Base-by-base conservation (phyloP, 2,888 invertebrate genomes). In the Oscheius sp. region DNA sequence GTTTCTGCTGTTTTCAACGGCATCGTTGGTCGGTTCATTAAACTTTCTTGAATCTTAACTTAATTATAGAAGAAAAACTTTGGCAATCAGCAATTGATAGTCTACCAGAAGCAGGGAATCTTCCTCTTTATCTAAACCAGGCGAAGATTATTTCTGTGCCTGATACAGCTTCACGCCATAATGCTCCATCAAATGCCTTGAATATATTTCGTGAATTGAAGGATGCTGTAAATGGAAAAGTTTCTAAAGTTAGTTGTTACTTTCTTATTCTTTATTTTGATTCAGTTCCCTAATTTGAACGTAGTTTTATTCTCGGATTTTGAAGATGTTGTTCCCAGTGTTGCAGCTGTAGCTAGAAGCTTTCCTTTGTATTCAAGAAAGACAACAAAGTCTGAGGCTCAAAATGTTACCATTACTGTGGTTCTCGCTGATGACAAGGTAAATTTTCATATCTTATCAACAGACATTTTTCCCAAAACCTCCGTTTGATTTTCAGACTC, bases 261-360 rank as follows among this genome's bases (percentile, higher is more conserved):
- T 47, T 24, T 28, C 17, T 3, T 2, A 5, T 47, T 26, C 22
- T 50, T 22, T 1, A 2, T 26, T 68, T 41, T 4, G 17, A 45
- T 12, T 26, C 5, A 6, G 20, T 32, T 81, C 59, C 68, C 77
- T 75, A 71, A 71, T 44, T 70, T 83, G 22, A 74, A 74, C 26
- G 33, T 83, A 38, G 70, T 82, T 6, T 70, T 83, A 12, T 72
- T 71, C 50, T 59, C 81, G 30, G 79, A 84, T 2, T 91, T 91
- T 74, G 89, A 89, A 41, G 92, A 93, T 86, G 89, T 92, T 1
- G 90, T 91, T 82, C 92, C 94, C 0, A 91, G 92, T 74, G 93
- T 91, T 0, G 91, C 92, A 86, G 92, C 92, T 6, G 90, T 93
- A 14, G 92, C 92, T 0, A 90, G 94, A 62, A 91, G 92, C 14